phyloP scores from a whole-genome alignment of 2,113 vertebrate genomes.

The Regulus satrapa region DNA sequence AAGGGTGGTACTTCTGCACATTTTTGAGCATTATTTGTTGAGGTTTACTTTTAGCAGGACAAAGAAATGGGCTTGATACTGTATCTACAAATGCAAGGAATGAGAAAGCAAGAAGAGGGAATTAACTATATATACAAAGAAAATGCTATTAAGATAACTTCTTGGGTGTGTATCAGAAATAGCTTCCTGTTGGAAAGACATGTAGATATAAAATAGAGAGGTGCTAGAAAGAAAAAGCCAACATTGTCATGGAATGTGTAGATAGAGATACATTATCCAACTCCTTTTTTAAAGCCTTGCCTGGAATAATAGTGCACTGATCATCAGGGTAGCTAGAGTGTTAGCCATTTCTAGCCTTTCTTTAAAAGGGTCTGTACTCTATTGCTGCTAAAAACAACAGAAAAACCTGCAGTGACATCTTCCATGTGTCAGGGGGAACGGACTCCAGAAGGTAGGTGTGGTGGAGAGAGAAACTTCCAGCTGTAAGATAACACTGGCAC shows the following conservation, averaged over 20 bases:
- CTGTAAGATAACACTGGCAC: fast-evolving
- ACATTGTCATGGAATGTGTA: background rate
- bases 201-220: background rate
- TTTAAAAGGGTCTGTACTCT: background rate
- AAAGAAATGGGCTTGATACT: background rate
- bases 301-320: background rate
- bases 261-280: background rate
- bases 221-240: background rate
- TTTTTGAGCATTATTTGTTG: background rate
- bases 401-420: background rate
- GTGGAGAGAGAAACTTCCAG: background rate
- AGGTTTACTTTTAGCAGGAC: background rate
- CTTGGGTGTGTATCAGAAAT: background rate
- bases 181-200: background rate
- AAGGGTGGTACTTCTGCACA: background rate
- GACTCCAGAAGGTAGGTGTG: background rate
- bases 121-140: background rate
- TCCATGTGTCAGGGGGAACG: background rate
- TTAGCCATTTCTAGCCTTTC: background rate
- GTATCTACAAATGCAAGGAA: background rate
- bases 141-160: background rate
- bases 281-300: background rate
- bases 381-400: background rate
- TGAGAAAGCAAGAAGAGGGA: background rate
- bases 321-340: background rate